Evolutionary conservation across 2,113 vertebrate genomes (phyloP).

Genomic region (Chroicocephalus ridibundus): DNA sequence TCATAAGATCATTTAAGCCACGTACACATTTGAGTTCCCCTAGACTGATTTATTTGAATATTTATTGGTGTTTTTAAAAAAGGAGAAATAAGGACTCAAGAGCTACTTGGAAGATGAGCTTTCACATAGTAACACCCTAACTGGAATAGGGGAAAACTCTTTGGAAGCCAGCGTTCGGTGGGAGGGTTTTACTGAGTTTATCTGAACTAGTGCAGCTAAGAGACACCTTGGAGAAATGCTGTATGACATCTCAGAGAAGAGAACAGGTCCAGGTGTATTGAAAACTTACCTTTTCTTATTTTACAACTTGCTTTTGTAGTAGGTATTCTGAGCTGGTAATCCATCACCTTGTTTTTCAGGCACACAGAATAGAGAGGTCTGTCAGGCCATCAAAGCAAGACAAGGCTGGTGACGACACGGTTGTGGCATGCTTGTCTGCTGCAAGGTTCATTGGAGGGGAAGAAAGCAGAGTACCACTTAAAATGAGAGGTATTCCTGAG

Average conservation of each 20-base stretch:
- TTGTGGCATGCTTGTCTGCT: background rate
- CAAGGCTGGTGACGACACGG: background rate
- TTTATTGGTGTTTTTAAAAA: background rate
- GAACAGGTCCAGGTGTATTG: background rate
- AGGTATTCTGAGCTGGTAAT: background rate
- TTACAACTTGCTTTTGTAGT: background rate
- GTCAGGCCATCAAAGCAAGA: background rate
- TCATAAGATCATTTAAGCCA: background rate
- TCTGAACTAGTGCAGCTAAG: background rate
- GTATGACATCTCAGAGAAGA: background rate
- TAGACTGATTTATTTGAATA: background rate
- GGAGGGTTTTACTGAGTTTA: background rate
- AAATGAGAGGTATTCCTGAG: background rate
- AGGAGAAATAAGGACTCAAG: background rate
- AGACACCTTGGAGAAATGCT: background rate
- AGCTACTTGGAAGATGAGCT: background rate
- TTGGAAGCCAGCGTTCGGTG: background rate
- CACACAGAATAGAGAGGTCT: background rate
- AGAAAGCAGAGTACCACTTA: background rate
- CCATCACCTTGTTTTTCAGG: background rate
- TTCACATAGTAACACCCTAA: background rate
- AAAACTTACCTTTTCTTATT: background rate
- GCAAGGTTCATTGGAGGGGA: background rate
- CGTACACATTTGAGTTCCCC: background rate
- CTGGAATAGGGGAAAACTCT: background rate